Evolutionary conservation across 2,888 invertebrate genomes (phyloP).

Genomic region (Crepidodera aurea): DNA sequence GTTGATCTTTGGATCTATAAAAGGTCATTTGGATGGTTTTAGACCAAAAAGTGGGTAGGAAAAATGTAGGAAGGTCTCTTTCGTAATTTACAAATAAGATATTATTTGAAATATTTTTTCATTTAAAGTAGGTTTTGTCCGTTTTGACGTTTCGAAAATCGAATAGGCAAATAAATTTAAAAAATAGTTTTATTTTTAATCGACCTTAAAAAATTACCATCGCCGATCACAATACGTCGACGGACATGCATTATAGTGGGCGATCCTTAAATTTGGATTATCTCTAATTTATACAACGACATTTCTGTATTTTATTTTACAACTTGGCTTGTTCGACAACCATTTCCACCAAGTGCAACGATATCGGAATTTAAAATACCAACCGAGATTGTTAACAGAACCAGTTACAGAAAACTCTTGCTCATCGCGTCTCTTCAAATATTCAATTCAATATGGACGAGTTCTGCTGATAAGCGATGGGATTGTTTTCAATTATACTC

Average conservation of each 20-base stretch:
- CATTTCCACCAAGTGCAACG: constrained; percentile 5
- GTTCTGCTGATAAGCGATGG: constrained; percentile 1
- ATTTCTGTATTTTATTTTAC: constrained; percentile 5
- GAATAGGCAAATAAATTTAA: too few relatives aligned
- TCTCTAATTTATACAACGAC: constrained; percentile 34
- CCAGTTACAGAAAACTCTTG: constrained; percentile 6
- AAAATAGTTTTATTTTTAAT: too few relatives aligned
- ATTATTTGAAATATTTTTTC: too few relatives aligned
- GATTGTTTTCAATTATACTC: constrained; percentile 10
- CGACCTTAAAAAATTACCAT: neutral
- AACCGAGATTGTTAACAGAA: constrained; percentile 13
- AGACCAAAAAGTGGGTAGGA: too few relatives aligned
- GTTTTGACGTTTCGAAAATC: too few relatives aligned
- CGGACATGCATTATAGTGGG: neutral
- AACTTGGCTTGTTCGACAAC: constrained; percentile 8
- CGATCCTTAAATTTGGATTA: constrained; percentile 34
- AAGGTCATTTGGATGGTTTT: too few relatives aligned
- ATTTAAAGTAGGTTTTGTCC: too few relatives aligned
- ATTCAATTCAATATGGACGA: constrained; percentile 12
- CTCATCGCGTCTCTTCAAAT: neutral
- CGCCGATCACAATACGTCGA: neutral
- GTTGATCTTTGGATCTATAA: too few relatives aligned
- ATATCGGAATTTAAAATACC: constrained; percentile 20
- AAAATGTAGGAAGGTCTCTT: too few relatives aligned
- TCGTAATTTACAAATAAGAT: too few relatives aligned